Base-by-base conservation (phyloP, 2,113 vertebrate species). In the Thalassarche chlororhynchos region DNA sequence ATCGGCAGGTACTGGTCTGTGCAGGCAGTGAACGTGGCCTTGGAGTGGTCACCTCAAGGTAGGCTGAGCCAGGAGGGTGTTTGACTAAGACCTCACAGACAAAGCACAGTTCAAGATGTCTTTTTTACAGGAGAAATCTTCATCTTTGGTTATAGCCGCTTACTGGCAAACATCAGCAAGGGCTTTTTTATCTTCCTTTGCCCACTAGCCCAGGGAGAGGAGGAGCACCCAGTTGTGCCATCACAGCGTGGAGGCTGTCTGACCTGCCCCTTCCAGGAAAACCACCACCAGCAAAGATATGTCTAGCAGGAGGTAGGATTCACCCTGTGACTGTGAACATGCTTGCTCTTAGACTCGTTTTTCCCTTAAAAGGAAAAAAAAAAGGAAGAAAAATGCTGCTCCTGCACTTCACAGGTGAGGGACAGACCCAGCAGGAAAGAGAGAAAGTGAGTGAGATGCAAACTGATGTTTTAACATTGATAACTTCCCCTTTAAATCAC, bases 401-500 rank as follows among this genome's bases (percentile, higher is more conserved):
- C 10, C 34, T 81, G 32, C 36, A 66, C 13, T 89, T 93, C 34
- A 32, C 49, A 44, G 52, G 44, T 81, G 40, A 71, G 84, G 68
- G 24, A 57, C 13, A 87, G 60, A 76, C 28, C 9, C 38, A 83
- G 36, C 29, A 95, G 65, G 62, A 71, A 40, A 72, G 34, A 66
- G 4, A 44, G 68, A 78, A 72, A 29, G 28, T 31, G 36, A 69
- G 21, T 14, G 46, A 90, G 26, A 54, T 28, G 47, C 54, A 49
- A 93, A 72, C 9, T 19, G 25, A 52, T 72, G 42, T 68, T 86
- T 86, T 78, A 79, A 51, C 25, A 57, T 55, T 68, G 75, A 61
- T 77, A 85, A 88, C 65, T 84, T 96, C 81, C 68, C 68, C 91
- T 96, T 96, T 95, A 97, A 96, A 90, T 91, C 46, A 64, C 46